Evolutionary conservation across 2,888 invertebrate species (phyloP), one percentile per base, ranked within the genome.

Genomic region (Pardosa pseudoannulata): DNA sequence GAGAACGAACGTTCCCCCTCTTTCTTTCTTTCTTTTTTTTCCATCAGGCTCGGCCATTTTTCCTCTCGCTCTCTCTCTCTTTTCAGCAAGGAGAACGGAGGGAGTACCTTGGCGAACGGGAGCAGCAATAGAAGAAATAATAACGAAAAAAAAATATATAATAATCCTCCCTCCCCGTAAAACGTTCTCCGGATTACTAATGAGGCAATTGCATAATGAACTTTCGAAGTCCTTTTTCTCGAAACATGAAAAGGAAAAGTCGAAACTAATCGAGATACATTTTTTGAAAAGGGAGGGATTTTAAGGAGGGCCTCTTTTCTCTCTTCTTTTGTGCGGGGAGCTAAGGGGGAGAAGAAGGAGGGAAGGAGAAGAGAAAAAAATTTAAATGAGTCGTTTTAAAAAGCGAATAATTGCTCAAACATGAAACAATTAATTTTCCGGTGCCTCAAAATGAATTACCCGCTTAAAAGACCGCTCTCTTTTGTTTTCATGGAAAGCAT

Each of bases 361-460:
- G n/a, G n/a, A n/a, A n/a, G n/a, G n/a, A n/a, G n/a, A n/a, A n/a
- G n/a, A n/a, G n/a, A 32, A 46, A 36, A 36, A 82, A 65, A 72
- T 50, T 50, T 65, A 83, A 83, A 83, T 65, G 76, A 83, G 78
- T 72, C 78, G 74, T 71, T 78, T 78, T 78, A 81, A 72, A 71
- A 46, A 39, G 72, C 19, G 71, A 56, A 72, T 83, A 83, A 83
- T 83, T 83, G 83, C 83, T 83, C 83, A 83, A 83, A 83, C 83
- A 83, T 83, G 83, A 83, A 83, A 83, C 83, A 83, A 83, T 83
- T 83, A 83, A 83, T 83, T 83, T 83, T 83, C 83, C 83, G 83
- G 83, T 71, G 78, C 76, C 78, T 29, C 83, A 72, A 83, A 83
- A 83, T 83, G 83, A 83, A 83, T 83, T 83, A 83, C 71, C 50